These are phyloP conservation scores for Phoxinus dragarum DNA, from an alignment of 2,797 vertebrate species.

Conservation along the genomic window DNA sequence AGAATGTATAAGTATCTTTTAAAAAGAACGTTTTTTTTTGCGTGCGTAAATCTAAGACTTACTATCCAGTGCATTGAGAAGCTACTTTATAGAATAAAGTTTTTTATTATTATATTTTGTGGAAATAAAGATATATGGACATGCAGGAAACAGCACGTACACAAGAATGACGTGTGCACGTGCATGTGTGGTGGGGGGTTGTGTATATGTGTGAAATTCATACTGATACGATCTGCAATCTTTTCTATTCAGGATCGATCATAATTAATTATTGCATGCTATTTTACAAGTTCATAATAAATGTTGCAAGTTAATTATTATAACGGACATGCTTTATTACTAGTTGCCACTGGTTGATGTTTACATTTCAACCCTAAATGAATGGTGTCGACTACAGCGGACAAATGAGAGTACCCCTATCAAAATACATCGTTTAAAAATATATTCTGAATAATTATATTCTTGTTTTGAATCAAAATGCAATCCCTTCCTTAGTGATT, in stretches of 20 bases:
- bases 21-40: background rate
- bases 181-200: background rate
- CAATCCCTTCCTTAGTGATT: background rate
- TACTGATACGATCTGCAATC: background rate
- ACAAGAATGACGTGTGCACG: background rate
- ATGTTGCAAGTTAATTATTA: too few species aligned
- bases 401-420: background rate
- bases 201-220: too few species aligned
- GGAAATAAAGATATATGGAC: background rate
- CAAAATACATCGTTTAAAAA: background rate
- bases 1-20: background rate
- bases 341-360: constrained; percentile 46
- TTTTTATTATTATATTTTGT: background rate
- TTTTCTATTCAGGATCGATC: background rate
- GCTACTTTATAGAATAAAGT: too few species aligned
- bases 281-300: background rate
- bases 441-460: background rate
- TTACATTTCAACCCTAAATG: constrained; percentile 31
- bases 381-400: too few species aligned
- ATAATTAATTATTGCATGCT: background rate
- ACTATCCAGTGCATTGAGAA: too few species aligned
- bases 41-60: background rate
- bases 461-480: background rate
- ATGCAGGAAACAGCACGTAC: background rate
- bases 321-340: background rate